Evolutionary conservation across 2,888 invertebrate species (phyloP), one percentile per base, ranked within the genome.

Genomic region (Archips crataeganus): DNA sequence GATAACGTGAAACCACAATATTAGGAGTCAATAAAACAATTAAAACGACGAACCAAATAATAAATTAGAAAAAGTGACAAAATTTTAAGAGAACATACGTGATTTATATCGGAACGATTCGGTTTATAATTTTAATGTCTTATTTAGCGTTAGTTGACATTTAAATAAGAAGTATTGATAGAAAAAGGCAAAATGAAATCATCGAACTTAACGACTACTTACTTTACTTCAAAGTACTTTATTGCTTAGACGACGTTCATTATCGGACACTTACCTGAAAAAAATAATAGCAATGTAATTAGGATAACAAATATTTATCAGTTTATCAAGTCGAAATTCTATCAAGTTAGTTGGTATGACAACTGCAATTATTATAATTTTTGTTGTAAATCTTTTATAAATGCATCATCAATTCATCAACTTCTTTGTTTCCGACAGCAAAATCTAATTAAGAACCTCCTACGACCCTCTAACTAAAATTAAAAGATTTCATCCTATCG

Each of bases 261-360:
- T 54, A 59, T 15, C 75, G 71, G 80, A 59, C 79, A 85, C 85
- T 84, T 85, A 84, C 89, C 87, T 89, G 87, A 51, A 85, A 87
- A 23, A 80, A 76, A 74, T 71, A 51, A 49, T 49, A 51, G 6
- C 51, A 6, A 13, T 5, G 15, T 5, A 6, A 49, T 9, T 54
- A 15, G 15, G 23, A 8, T 54, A 15, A 23, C 15, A 54, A 54
- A 23, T 8, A 54, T 23, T 6, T 15, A 54, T 54, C 49, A 49
- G 4, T 13, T 49, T 49, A n/a, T n/a, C 4, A 49, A 5, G 1
- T 11, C n/a, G 8, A 8, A 2, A 11, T 45, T 45, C 45, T 45
- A 0, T 45, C 11, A 11, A 11, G 45, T 10, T 3, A 45, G 45
- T 54, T 23, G 9, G 15, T 15, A 23, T 15, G 23, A 15, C 15